Conservation (phyloP, 2,888 invertebrate genomes). For the Crioceris asparagi region DNA sequence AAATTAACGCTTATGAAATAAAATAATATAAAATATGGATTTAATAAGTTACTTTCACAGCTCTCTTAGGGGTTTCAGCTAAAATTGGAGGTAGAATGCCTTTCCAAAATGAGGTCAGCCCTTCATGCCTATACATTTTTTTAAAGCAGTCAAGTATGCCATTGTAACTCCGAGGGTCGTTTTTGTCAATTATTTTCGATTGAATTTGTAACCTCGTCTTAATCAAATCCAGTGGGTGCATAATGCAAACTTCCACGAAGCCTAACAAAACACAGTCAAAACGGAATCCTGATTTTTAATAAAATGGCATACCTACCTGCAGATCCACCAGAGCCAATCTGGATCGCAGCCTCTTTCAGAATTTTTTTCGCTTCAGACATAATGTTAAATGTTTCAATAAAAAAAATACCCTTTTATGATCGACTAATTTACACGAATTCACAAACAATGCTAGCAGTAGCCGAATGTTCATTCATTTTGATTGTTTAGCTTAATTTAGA, state of each 20-base stretch:
- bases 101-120: slow-evolving; percentile 79
- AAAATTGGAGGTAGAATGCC: slow-evolving; percentile 88
- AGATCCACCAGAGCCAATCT: slow-evolving; percentile 80
- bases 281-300: background rate
- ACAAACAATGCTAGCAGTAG: too few relatives aligned
- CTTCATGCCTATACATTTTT: slow-evolving; percentile 83
- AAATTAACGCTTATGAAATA: slow-evolving; percentile 25
- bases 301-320: slow-evolving; percentile 47
- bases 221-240: slow-evolving; percentile 91
- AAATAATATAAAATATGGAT: slow-evolving; percentile 7
- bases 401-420: too few relatives aligned
- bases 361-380: slow-evolving; percentile 23
- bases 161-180: slow-evolving; percentile 49
- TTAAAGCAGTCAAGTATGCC: slow-evolving; percentile 79
- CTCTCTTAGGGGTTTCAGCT: slow-evolving; percentile 90
- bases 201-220: slow-evolving; percentile 84
- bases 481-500: too few relatives aligned
- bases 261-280: slow-evolving; percentile 39
- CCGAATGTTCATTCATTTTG: too few relatives aligned
- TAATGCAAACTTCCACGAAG: slow-evolving; percentile 88
- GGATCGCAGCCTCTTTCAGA: slow-evolving; percentile 61
- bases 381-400: slow-evolving; percentile 3
- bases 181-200: slow-evolving; percentile 35
- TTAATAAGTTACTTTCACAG: slow-evolving; percentile 55
- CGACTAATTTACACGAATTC: too few relatives aligned